Percentiles rank a stretch among this genome's conserved stretches.
phyloP scores from a whole-genome alignment of 2,888 invertebrate genomes.

The Taphrorychus bicolor region DNA sequence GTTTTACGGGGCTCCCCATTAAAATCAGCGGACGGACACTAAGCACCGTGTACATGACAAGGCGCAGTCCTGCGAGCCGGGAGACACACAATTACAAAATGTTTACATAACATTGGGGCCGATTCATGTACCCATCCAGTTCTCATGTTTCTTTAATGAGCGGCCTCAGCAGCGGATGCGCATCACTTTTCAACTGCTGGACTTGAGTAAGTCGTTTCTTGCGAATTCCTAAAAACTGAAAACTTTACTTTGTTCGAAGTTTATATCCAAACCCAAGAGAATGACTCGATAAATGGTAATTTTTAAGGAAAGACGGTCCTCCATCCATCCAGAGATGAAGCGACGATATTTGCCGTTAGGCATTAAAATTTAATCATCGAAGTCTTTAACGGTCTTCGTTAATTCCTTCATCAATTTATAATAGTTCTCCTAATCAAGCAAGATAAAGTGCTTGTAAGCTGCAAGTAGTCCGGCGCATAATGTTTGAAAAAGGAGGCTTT shows the following conservation, averaged over 20 bases:
- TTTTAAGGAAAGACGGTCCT: too few relatives aligned
- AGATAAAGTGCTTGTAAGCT: not conserved
- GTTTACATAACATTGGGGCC: conserved; percentile 38
- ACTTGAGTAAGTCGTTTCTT: conserved; percentile 12
- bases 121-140: conserved; percentile 35
- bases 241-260: not conserved
- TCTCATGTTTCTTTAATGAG: conserved; percentile 40
- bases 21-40: conserved; percentile 36
- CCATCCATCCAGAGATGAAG: too few relatives aligned
- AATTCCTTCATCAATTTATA: not conserved
- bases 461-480: not conserved
- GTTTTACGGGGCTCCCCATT: conserved; percentile 28
- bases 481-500: not conserved
- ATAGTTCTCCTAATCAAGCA: not conserved
- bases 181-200: conserved; percentile 15
- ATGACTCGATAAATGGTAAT: too few relatives aligned
- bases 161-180: conserved; percentile 18
- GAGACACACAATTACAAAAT: conserved; percentile 40
- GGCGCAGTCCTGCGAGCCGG: conserved; percentile 26
- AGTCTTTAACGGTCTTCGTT: too few relatives aligned
- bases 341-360: too few relatives aligned
- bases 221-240: not conserved
- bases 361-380: too few relatives aligned
- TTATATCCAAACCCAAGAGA: too few relatives aligned
- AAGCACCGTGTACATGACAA: conserved; percentile 37